Percentiles rank a stretch among this genome's conserved stretches.
Conservation (phyloP, 2,888 invertebrate species). For the Leucophenga maculata region DNA sequence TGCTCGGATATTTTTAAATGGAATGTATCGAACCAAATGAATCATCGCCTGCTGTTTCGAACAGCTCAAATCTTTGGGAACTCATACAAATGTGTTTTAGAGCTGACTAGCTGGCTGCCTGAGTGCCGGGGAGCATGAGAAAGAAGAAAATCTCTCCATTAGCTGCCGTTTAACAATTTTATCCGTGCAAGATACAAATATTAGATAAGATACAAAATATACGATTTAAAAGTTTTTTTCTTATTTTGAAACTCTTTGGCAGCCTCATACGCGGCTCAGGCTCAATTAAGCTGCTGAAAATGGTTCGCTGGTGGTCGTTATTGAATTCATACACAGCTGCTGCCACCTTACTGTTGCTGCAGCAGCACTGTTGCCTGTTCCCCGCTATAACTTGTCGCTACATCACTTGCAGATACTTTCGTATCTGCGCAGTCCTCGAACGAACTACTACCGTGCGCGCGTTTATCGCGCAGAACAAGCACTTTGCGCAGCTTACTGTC, state of each 20-base stretch:
- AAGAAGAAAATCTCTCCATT: constrained; percentile 57
- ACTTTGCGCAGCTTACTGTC: constrained; percentile 55
- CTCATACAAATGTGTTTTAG: neutral
- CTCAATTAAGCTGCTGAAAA: constrained; percentile 62
- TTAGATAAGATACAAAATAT: constrained; percentile 62
- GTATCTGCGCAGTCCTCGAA: constrained; percentile 42
- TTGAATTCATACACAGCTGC: neutral
- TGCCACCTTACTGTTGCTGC: neutral
- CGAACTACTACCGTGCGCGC: constrained; percentile 37
- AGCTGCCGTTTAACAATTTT: constrained; percentile 60
- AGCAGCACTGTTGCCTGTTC: neutral
- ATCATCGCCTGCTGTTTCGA: constrained; percentile 15
- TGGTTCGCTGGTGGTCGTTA: constrained; percentile 27
- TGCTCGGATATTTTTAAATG: neutral
- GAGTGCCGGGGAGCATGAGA: neutral
- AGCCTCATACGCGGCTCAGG: constrained; percentile 25
- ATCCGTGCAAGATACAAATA: constrained; percentile 56
- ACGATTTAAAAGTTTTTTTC: constrained; percentile 30
- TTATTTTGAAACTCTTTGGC: neutral
- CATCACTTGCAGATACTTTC: constrained; percentile 23
- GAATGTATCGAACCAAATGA: neutral
- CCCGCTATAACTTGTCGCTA: constrained; percentile 35
- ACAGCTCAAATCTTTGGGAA: constrained; percentile 4
- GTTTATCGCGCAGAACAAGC: constrained; percentile 27
- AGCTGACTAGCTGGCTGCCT: too few species aligned